Evolutionary conservation across 1,140 invertebrate species (phyloP), one percentile per base, ranked within the genome.

Genomic region (Micrasema minimum): DNA sequence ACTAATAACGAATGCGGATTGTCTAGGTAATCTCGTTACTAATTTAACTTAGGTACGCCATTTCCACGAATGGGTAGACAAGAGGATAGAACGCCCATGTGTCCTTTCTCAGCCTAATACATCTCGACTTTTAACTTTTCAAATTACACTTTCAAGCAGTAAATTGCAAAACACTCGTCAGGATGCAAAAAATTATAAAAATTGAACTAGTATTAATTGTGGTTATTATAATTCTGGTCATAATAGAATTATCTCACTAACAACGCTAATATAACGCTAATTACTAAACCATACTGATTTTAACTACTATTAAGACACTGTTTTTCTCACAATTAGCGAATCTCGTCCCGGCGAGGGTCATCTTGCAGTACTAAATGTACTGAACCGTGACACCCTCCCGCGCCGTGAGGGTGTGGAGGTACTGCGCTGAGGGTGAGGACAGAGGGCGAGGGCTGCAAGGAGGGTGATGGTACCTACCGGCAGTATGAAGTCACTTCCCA

Each of bases 321-420:
- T 22, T 45, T 64, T 69, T 69, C 66, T 69, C 66, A 69, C 66
- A 69, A 69, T 69, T 69, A 69, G 66, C 55, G 20, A 35, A 38
- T 43, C 41, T 46, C 9, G 45, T 46, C 43, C 16, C 11, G 53
- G 4, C 65, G 14, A 22, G 55, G 41, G 66, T 59, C 55, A 61
- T 26, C 66, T 7, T 38, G 12, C 26, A 37, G 64, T 35, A 50
- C 14, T 22, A 20, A 20, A 20, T 16, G 2, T 53, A 20, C 37
- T 48, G 55, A 59, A 26, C 64, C 50, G 20, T 11, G 65, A 55
- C 59, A 43, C 59, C 59, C 59, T 18, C 7, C 20, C 18, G 7
- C n/a, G n/a, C n/a, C n/a, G n/a, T 14, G n/a, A 16, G n/a, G n/a
- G 43, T n/a, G 43, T 6, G 43, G 5, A 45, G 43, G 43, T 14